Evolutionary conservation across 1,140 invertebrate genomes (phyloP).

Genomic region (Aphidius ervi): DNA sequence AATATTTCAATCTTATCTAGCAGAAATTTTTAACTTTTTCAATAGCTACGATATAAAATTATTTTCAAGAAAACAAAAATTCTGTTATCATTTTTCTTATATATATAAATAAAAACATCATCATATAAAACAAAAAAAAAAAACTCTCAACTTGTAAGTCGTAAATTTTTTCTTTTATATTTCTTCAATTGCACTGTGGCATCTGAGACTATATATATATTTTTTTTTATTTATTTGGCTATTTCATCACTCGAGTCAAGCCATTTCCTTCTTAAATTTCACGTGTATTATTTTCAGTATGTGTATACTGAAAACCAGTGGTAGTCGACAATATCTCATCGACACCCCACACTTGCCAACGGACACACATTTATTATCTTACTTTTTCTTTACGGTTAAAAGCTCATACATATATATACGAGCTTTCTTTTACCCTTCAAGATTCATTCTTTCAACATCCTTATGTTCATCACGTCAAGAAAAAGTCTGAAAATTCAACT

Average conservation of each 20-base stretch:
- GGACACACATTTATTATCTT: constrained; percentile 17
- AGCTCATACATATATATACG: neutral
- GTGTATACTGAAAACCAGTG: neutral
- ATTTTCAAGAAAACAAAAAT: too few relatives aligned
- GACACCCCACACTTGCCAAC: constrained; percentile 1
- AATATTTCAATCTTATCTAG: too few relatives aligned
- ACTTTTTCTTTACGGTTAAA: constrained; percentile 5
- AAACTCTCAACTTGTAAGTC: too few relatives aligned
- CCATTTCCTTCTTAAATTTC: constrained; percentile 17
- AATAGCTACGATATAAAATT: too few relatives aligned
- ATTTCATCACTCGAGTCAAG: constrained; percentile 9
- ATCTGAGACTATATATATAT: neutral
- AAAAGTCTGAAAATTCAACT: neutral
- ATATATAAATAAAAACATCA: too few relatives aligned
- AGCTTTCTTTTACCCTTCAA: neutral
- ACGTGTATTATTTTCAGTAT: constrained; percentile 12
- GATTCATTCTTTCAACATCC: constrained; percentile 7
- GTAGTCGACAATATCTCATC: constrained; percentile 12
- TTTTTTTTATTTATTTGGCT: constrained; percentile 14
- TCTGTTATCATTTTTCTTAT: too few relatives aligned
- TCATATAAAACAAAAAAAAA: too few relatives aligned
- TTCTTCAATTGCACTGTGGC: too few relatives aligned
- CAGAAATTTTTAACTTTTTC: too few relatives aligned
- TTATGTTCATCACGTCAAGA: constrained; percentile 13
- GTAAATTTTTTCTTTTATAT: too few relatives aligned